These are phyloP conservation scores for Cirrhinus mrigala DNA, from an alignment of 2,797 vertebrate genomes.

Conservation along the genomic window DNA sequence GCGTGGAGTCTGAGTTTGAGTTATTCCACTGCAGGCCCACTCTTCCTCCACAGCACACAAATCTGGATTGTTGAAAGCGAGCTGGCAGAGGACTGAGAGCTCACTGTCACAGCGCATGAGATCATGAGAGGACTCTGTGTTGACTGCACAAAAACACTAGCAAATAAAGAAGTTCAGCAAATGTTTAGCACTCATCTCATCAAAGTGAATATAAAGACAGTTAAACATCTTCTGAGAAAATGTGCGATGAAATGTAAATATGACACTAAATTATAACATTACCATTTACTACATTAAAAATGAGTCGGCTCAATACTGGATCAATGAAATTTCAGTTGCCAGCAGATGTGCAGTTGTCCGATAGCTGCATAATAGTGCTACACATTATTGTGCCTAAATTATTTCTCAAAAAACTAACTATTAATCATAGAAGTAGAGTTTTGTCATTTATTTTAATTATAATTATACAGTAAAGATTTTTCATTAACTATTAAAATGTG, in stretches of 20 bases:
- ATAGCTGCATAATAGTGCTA: neutral
- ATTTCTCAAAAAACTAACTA: neutral
- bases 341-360: neutral
- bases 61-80: constrained; percentile 66
- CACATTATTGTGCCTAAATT: neutral
- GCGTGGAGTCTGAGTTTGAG: constrained; percentile 33
- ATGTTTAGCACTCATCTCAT: neutral
- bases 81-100: constrained; percentile 59
- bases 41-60: constrained; percentile 60
- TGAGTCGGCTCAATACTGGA: neutral
- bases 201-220: neutral
- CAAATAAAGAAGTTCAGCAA: constrained; percentile 43
- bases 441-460: neutral
- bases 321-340: neutral
- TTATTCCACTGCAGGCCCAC: constrained; percentile 64
- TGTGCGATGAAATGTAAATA: neutral
- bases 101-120: constrained; percentile 51
- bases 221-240: neutral
- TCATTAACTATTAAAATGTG: too few relatives aligned
- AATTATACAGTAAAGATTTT: too few relatives aligned
- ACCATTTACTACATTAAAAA: neutral
- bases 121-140: constrained; percentile 64
- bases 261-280: neutral
- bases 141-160: constrained; percentile 55
- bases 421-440: neutral